phyloP scores from a whole-genome alignment of 2,888 invertebrate species.

The Clunio marinus region DNA sequence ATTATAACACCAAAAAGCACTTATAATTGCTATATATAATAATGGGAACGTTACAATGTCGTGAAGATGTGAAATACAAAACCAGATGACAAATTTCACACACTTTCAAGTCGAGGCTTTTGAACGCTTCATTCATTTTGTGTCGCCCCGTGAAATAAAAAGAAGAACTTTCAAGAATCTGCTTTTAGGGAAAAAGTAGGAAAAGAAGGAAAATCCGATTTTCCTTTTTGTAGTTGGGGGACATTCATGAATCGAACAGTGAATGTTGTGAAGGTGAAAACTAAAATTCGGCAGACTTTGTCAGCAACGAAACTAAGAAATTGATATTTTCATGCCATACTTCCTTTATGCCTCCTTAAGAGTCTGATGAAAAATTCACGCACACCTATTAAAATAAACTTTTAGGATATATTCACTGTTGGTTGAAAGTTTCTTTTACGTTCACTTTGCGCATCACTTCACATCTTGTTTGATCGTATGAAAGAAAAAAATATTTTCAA shows the following conservation, averaged over 20 bases:
- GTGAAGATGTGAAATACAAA: background rate
- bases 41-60: background rate
- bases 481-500: background rate
- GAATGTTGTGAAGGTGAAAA: too few species aligned
- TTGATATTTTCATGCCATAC: too few species aligned
- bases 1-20: slow-evolving; percentile 37
- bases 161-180: slow-evolving; percentile 4
- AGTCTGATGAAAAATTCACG: slow-evolving; percentile 18
- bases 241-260: too few species aligned
- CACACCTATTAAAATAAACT: slow-evolving; percentile 12
- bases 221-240: too few species aligned
- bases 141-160: background rate
- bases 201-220: too few species aligned
- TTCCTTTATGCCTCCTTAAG: background rate
- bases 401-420: slow-evolving; percentile 1
- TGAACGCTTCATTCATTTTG: background rate
- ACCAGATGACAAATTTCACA: slow-evolving; percentile 20
- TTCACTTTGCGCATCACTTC: background rate
- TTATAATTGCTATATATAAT: background rate
- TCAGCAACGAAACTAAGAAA: too few species aligned
- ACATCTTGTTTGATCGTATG: background rate
- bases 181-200: too few species aligned
- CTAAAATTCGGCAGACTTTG: too few species aligned
- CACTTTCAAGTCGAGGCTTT: background rate
- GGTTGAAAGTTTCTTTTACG: background rate